These are phyloP conservation scores for Microctonus hyperodae DNA, from an alignment of 2,888 invertebrate genomes.

Conservation along the genomic window DNA sequence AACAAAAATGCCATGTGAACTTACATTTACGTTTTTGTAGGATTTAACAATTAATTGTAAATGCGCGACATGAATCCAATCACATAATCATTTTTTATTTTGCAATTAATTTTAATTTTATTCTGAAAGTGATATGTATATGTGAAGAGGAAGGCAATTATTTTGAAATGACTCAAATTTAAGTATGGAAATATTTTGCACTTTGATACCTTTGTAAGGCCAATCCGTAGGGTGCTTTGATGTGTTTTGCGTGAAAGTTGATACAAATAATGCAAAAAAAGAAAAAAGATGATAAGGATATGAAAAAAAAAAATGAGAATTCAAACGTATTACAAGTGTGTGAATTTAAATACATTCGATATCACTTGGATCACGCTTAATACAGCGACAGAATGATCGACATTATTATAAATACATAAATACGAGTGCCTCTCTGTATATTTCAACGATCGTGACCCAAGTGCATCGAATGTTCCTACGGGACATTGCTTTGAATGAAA, in stretches of 20 bases:
- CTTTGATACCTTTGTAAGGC: slow-evolving; percentile 40
- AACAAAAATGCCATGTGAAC: background rate
- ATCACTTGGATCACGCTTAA: background rate
- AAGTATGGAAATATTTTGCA: slow-evolving; percentile 38
- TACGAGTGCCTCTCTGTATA: slow-evolving; percentile 5
- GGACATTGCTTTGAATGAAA: background rate
- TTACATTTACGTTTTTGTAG: background rate
- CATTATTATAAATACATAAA: background rate
- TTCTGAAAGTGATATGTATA: background rate
- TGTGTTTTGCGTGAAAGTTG: background rate
- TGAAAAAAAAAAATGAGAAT: background rate
- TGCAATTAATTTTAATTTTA: background rate
- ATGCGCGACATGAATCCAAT: background rate
- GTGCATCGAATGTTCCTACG: background rate
- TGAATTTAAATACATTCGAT: background rate
- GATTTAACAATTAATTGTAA: background rate
- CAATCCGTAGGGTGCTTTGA: background rate
- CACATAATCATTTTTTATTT: background rate
- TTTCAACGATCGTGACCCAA: background rate
- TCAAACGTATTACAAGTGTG: background rate
- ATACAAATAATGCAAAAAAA: background rate
- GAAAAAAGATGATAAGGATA: too few species aligned
- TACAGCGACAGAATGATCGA: slow-evolving; percentile 2
- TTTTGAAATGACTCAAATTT: background rate
- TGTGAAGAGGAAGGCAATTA: background rate